Evolutionary conservation across 2,113 vertebrate species (phyloP).

Genomic region (Takifugu flavidus): DNA sequence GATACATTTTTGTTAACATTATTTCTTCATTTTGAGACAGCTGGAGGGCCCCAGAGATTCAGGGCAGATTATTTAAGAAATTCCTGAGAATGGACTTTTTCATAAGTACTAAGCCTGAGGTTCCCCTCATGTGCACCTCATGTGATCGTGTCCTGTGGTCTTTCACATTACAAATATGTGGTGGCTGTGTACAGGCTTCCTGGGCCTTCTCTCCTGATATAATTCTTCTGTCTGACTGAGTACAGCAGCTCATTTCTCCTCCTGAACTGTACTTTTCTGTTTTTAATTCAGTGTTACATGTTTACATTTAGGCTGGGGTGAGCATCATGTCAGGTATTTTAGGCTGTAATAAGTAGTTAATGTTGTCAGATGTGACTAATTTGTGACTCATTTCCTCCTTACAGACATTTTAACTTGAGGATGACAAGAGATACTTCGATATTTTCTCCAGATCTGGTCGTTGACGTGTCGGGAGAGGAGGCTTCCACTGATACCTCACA

Average conservation of each 20-base stretch:
- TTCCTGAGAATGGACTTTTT: neutral
- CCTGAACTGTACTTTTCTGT: neutral
- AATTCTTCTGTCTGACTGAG: conserved; percentile 23
- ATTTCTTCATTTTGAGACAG: neutral
- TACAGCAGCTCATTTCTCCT: neutral
- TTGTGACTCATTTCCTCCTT: conserved; percentile 28
- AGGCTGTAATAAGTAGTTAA: too few species aligned
- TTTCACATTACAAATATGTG: conserved; percentile 10
- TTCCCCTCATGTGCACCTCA: conserved; percentile 51
- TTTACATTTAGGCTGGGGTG: too few species aligned
- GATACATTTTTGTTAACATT: neutral
- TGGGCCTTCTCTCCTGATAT: conserved; percentile 25
- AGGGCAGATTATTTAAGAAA: neutral
- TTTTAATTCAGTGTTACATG: too few species aligned
- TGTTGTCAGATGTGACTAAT: neutral
- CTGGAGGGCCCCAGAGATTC: neutral
- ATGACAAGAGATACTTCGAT: conserved; percentile 90
- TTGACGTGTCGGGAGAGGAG: conserved; percentile 85
- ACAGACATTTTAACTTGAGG: conserved; percentile 90
- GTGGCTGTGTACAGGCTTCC: conserved; percentile 10
- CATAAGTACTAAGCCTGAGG: neutral
- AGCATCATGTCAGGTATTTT: too few species aligned
- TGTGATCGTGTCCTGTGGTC: conserved; percentile 35
- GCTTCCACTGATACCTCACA: conserved; percentile 88
- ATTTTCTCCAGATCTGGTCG: conserved; percentile 87